Evolutionary conservation across 2,888 invertebrate species (phyloP).

Genomic region (Microctonus brassicae): DNA sequence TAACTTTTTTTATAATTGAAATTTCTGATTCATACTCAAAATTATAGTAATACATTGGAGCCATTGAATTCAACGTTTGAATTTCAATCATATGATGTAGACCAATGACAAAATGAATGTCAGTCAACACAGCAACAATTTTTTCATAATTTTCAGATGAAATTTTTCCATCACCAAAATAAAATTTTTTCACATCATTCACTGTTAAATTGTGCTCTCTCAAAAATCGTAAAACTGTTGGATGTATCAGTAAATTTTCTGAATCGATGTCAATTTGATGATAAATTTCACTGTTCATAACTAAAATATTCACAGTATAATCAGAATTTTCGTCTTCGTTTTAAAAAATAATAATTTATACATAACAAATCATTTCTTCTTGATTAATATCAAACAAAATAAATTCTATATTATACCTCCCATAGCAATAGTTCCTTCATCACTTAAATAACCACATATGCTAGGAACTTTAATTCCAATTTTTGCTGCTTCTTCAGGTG

Average conservation of each 20-base stretch:
- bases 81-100: conserved; percentile 19
- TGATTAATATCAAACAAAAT: no score
- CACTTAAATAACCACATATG: conserved; percentile 9
- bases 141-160: conserved; percentile 14
- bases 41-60: conserved; percentile 24
- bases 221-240: background rate
- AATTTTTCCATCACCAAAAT: conserved; percentile 13
- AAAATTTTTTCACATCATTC: background rate
- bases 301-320: background rate
- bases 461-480: conserved; percentile 26
- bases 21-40: conserved; percentile 18
- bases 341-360: no score
- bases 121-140: background rate
- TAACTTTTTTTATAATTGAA: conserved; percentile 8
- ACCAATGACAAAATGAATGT: background rate
- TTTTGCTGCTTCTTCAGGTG: conserved; percentile 7
- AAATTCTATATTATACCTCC: no score
- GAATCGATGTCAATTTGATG: background rate
- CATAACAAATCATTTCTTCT: no score
- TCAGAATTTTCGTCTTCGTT: no score
- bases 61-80: background rate
- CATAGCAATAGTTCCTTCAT: conserved; percentile 11
- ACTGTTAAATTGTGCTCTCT: background rate
- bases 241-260: conserved; percentile 11
- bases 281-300: background rate